Conservation (phyloP, 1,140 invertebrate genomes). For the Semibalanus balanoides region DNA sequence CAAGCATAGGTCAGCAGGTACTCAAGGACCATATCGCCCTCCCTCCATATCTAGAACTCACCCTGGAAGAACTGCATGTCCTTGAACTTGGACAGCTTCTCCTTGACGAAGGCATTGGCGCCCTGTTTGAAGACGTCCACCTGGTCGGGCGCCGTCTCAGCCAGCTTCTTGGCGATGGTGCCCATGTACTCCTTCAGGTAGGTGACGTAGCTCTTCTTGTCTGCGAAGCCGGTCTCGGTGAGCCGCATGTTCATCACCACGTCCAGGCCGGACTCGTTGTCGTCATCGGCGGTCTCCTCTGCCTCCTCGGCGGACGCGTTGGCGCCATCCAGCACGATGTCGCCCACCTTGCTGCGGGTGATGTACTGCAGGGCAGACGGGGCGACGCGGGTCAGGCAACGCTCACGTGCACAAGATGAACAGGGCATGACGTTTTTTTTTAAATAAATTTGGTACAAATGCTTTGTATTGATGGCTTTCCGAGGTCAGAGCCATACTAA, state of each 20-base stretch:
- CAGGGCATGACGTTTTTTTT: too few relatives aligned
- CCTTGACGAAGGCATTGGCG: conserved; percentile 90
- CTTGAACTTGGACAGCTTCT: conserved; percentile 77
- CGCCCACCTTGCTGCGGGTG: conserved; percentile 51
- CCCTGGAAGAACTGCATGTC: conserved; percentile 84
- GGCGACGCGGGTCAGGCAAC: neutral
- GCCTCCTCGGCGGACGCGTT: conserved; percentile 87
- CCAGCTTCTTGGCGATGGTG: conserved; percentile 44
- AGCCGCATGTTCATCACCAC: conserved; percentile 85
- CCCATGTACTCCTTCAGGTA: conserved; percentile 97
- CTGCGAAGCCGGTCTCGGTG: conserved; percentile 51
- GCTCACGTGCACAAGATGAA: too few relatives aligned
- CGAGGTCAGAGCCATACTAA: too few relatives aligned
- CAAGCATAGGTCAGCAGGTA: too few relatives aligned
- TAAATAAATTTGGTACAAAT: too few relatives aligned
- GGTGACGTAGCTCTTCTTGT: conserved; percentile 54
- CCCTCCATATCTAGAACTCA: too few relatives aligned
- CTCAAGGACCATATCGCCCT: too few relatives aligned
- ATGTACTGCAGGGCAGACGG: conserved; percentile 41
- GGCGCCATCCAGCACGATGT: conserved; percentile 65
- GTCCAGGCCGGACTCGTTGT: conserved; percentile 70
- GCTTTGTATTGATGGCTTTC: too few relatives aligned
- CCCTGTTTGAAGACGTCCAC: conserved; percentile 60
- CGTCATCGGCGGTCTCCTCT: conserved; percentile 37
- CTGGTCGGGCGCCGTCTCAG: neutral